Base-by-base conservation (phyloP, 2,797 vertebrate genomes). In the Echeneis naucrates region DNA sequence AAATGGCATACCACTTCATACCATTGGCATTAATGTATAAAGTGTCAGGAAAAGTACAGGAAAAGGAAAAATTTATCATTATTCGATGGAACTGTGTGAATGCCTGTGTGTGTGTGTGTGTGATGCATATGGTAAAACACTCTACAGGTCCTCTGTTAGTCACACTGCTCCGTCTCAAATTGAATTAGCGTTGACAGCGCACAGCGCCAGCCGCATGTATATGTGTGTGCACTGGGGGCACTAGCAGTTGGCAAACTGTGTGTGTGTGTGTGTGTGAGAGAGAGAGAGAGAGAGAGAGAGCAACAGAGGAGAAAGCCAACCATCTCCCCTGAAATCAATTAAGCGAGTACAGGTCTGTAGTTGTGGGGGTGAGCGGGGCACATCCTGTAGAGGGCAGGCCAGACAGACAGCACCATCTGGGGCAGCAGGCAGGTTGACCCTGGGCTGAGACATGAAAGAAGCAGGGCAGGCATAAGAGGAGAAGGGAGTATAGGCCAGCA, bases 121-220 rank as follows among this genome's bases (percentile, higher is more conserved):
- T 74, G 87, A 63, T 88, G 84, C 95, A 96, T 94, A 95, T 97
- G 96, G 94, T 95, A 94, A 96, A 95, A 82, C 91, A 94, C 95
- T 96, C 91, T 92, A 89, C 82, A 53, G 82, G 74, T 68, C 90
- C 67, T 78, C 84, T 89, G 87, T 97, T 96, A 95, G 95, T 97
- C 96, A 98, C 96, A 96, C 94, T 93, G 84, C 85, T 82, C 93
- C 91, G 91, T 93, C 94, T 94, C 95, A 96, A 96, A 97, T 96
- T 98, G 94, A 97, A 98, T 97, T 97, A 94, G 95, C 95, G 94
- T 95, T 96, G 95, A 95, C 95, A 96, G 94, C 91, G 81, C 95
- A 79, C 87, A 88, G 94, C 92, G 89, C 92, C 90, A 92, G 95
- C 94, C 92, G 80, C 87, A 94, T 87, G 94, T 94, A 79, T 91